Evolutionary conservation across 2,797 vertebrate species (phyloP).

Genomic region (Brotogeris chrysoptera): DNA sequence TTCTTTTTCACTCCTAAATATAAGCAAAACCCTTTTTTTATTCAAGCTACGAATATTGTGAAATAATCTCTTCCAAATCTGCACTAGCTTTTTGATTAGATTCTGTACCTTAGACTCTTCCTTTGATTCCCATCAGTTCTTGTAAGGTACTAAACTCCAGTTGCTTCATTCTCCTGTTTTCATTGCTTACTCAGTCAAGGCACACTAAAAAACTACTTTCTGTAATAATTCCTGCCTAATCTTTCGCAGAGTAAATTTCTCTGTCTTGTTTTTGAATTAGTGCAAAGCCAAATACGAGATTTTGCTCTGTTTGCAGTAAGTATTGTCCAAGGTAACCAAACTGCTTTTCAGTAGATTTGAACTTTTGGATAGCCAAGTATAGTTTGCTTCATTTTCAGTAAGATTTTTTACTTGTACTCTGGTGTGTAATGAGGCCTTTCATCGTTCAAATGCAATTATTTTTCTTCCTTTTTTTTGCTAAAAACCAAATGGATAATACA

Average conservation of each 20-base stretch:
- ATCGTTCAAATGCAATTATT: neutral
- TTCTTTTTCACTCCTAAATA: neutral
- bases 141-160: neutral
- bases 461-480: neutral
- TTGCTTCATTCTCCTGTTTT: neutral
- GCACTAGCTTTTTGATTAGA: neutral
- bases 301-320: neutral
- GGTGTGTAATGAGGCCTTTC: neutral
- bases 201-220: rapidly evolving
- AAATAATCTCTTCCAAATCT: neutral
- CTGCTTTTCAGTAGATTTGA: neutral
- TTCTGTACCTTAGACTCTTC: neutral
- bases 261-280: neutral
- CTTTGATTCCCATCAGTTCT: neutral
- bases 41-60: neutral
- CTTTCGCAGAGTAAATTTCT: neutral
- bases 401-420: neutral
- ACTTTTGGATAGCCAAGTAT: neutral
- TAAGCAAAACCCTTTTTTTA: neutral
- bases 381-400: neutral
- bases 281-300: neutral
- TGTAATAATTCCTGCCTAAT: neutral
- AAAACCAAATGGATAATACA: neutral
- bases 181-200: neutral
- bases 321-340: neutral